Conservation (phyloP, 2,888 invertebrate genomes). For the Hetaerina titia region DNA sequence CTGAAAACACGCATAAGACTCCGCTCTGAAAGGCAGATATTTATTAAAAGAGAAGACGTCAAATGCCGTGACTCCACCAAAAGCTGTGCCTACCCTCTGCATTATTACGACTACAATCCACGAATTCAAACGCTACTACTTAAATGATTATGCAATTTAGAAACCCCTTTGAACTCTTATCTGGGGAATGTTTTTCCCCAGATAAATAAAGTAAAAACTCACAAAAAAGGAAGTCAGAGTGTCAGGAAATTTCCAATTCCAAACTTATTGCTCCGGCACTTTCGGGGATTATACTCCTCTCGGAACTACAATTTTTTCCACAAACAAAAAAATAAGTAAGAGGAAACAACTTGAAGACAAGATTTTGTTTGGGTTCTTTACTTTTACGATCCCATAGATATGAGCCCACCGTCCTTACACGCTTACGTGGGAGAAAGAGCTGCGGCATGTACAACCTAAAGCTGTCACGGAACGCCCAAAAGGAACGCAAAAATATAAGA, state of each 20-base stretch:
- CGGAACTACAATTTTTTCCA: background rate
- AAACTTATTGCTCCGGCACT: background rate
- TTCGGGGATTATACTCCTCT: background rate
- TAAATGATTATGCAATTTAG: no score
- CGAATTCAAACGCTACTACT: no score
- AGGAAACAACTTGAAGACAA: background rate
- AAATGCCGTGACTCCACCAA: no score
- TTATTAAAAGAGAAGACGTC: no score
- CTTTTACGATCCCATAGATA: background rate
- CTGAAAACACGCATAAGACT: no score
- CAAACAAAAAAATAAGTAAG: background rate
- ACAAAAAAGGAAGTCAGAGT: background rate
- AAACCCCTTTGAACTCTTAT: no score
- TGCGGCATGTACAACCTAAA: background rate
- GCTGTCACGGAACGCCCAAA: background rate
- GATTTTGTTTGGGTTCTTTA: background rate
- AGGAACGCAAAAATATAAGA: background rate
- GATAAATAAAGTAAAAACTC: no score
- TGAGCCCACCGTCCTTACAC: background rate
- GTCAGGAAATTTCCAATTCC: background rate
- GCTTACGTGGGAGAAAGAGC: background rate
- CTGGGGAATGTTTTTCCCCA: no score
- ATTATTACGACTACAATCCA: no score
- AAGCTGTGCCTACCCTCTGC: no score
- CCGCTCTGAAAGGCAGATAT: no score